Evolutionary conservation across 1,140 invertebrate species (phyloP), one percentile per base, ranked within the genome.

Genomic region (Ditylenchus dipsaci): DNA sequence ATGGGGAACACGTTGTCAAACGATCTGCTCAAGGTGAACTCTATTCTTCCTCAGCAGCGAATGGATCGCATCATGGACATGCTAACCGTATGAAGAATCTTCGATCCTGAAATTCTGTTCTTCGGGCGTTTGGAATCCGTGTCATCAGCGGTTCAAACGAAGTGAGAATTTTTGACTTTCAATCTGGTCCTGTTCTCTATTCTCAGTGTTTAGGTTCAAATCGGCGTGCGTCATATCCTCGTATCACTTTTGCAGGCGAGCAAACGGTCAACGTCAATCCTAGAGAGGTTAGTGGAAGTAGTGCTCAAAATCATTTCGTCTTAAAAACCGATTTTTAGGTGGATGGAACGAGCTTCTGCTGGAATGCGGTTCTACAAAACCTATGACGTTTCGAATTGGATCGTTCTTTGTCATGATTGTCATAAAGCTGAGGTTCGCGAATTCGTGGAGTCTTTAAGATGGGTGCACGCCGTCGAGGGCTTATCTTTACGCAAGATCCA

Each of bases 11-110:
- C 61, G 15, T 23, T 71, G 21, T 74, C 69, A 0, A 17, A 29
- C 0, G 73, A 64, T 13, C 42, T 71, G 13, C 45, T 71, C 13
- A 5, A 69, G 9, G 69, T 57, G 3, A 71, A 62, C 26, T 62
- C 69, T 26, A 56, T 71, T 29, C 68, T 42, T 17, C 69, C 69
- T 15, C n/a, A 71, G 26, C 56, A 71, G 13, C 70, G 69, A 11
- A 26, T 71, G 27, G 70, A 71, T 19, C 74, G 73, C n/a, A 72
- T 71, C 42, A 61, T 71, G 71, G 38, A 56, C 67, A 71, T 53
- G 69, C 69, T 27, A 43, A 62, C 26, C 53, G 58, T n/a, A 61
- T 71, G 68, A 43, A 21, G 0, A 47, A 74, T 21, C 74, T 71
- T 27, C 33, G 65, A 19, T 38, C 9, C 8, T 26, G 1, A 26